A percentile compares a stretch with the other conserved stretches of the same genome.
phyloP scores from a whole-genome alignment of 2,797 vertebrate genomes.

The Oreochromis grahami region DNA sequence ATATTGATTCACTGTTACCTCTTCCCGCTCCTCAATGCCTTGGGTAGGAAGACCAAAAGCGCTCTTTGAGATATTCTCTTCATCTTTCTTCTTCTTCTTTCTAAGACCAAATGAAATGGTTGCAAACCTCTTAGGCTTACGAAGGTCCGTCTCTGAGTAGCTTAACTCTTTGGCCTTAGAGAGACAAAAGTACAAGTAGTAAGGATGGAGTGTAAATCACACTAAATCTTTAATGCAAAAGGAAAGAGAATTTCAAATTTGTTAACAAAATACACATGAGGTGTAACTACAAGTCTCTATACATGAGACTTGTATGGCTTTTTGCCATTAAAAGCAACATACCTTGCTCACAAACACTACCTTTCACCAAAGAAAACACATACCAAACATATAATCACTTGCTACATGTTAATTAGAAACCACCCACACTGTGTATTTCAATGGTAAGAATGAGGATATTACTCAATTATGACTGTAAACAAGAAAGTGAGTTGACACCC shows the following conservation, averaged over 20 bases:
- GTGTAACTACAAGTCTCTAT: background rate
- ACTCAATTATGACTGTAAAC: background rate
- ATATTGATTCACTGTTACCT: slow-evolving; percentile 8
- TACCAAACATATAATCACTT: background rate
- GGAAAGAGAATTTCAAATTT: background rate
- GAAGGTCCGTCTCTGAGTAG: slow-evolving; percentile 62
- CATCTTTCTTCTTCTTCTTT: slow-evolving; percentile 53
- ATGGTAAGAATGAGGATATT: slow-evolving; percentile 2
- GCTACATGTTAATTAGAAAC: background rate
- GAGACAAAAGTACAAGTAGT: background rate
- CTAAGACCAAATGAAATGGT: slow-evolving; percentile 52
- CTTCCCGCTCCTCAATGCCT: background rate
- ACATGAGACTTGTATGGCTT: background rate
- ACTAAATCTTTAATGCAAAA: background rate
- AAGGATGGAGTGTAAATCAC: background rate
- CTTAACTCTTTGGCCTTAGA: slow-evolving; percentile 55
- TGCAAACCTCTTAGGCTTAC: slow-evolving; percentile 47
- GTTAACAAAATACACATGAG: background rate
- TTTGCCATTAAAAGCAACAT: background rate
- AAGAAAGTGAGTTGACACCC: background rate
- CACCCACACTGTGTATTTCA: background rate
- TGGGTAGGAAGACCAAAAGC: slow-evolving; percentile 20
- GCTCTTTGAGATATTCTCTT: slow-evolving; percentile 47
- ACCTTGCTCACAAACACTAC: background rate
- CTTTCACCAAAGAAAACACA: background rate